Base-by-base conservation (phyloP, 37 sponge, comb jelly and placozoan genomes). In the Geodia barretti region DNA sequence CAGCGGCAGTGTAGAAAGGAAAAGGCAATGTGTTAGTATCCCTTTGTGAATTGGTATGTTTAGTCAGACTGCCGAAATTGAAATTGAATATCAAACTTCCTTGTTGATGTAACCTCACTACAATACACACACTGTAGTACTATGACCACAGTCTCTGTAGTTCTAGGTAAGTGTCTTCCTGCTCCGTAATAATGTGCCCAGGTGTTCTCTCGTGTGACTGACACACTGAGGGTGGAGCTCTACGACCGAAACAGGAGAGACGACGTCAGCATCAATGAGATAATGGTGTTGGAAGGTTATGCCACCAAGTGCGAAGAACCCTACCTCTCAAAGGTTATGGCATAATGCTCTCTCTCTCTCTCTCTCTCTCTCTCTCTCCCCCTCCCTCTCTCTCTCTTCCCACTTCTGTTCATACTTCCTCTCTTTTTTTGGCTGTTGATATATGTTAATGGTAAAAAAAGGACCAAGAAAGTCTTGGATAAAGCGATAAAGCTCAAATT, bases 131-230 rank as follows among this genome's bases (percentile, higher is more conserved):
- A n/a, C n/a, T n/a, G n/a, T n/a, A n/a, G n/a, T n/a, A n/a, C n/a
- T n/a, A n/a, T n/a, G n/a, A n/a, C n/a, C n/a, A n/a, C n/a, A n/a
- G n/a, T n/a, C n/a, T n/a, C n/a, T n/a, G n/a, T n/a, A n/a, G n/a
- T n/a, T n/a, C n/a, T n/a, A n/a, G n/a, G n/a, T n/a, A n/a, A 9
- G 21, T 4, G n/a, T 8, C 32, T n/a, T 75, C 32, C 24, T 25
- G 42, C 68, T 60, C 62, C 26, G 21, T 35, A 4, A 9, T 21
- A 26, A 9, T n/a, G n/a, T n/a, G n/a, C n/a, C 25, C 68, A 93
- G 97, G 69, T 96, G 11, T 96, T 82, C 81, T 89, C 91, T 14
- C 40, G 90, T 28, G 86, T 96, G 64, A 66, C 80, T 20, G 77
- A 60, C 39, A 62, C 65, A 0, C 83, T 96, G 24, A 80, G 94